Conservation (phyloP, 2,797 vertebrate genomes). For the Melanogrammus aeglefinus region DNA sequence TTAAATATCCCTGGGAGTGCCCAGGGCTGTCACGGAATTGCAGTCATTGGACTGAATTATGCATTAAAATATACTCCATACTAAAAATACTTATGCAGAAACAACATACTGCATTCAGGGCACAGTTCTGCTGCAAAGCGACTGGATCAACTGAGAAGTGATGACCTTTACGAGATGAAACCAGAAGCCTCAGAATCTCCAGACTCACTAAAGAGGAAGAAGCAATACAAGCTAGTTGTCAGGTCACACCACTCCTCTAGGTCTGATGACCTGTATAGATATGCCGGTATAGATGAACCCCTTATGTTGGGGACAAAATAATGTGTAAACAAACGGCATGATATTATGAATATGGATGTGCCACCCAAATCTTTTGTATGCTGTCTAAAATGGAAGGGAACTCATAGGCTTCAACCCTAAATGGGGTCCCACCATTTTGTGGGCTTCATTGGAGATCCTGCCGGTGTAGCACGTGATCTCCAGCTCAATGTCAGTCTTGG, state of each 20-base stretch:
- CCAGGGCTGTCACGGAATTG: neutral
- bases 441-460: conserved; percentile 92
- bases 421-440: conserved; percentile 84
- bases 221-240: neutral
- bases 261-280: neutral
- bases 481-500: conserved; percentile 95
- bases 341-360: no score
- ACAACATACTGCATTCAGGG: neutral
- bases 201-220: neutral
- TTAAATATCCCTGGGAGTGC: neutral
- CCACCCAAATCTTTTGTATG: no score
- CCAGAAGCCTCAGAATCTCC: neutral
- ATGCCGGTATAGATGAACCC: neutral
- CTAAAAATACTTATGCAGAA: neutral
- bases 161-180: neutral
- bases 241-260: neutral
- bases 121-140: neutral
- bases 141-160: neutral
- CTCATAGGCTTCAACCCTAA: no score
- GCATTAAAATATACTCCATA: neutral
- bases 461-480: conserved; percentile 95
- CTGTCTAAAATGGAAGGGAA: no score
- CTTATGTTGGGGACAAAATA: no score
- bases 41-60: neutral
- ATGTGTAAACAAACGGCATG: no score